Evolutionary conservation across 2,888 invertebrate species (phyloP), one percentile per base, ranked within the genome.

Genomic region (Nasonovia ribisnigri): DNA sequence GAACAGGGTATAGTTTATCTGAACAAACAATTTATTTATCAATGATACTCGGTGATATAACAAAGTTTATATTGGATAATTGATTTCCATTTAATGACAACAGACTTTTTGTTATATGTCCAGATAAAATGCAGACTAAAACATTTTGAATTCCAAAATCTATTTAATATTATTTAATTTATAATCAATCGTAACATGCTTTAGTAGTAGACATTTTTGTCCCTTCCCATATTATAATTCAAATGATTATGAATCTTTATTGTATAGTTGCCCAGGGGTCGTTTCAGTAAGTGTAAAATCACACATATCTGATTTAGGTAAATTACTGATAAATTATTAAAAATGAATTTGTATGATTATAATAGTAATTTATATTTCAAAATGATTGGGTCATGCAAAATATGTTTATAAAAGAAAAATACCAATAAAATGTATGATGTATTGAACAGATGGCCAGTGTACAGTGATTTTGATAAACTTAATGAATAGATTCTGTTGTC

Each of bases 251-350:
- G 97, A 97, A 95, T 98, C 98, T 95, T 98, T 13, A 48, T 36
- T 96, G 95, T 97, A 98, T 96, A 98, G 98, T 95, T 97, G 98
- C 95, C 97, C 97, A 0, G 98, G 98, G 95, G 98, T 98, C 0
- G 97, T 96, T 95, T 98, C 97, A 77, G 97, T 97, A 94, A 98
- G 97, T 0, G 97, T 97, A 98, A 95, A 42, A 98, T 95, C 89
- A 97, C 96, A 97, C 6, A 97, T 97, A 95, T 98, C 98, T 1
- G 96, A 95, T 20, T 97, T 97, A 96, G 36, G 42, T 98, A 97
- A 95, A 97, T 96, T 43, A 98, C 97, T 0, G 98, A 97, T 98
- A 98, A 95, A 98, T 97, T 96, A 98, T 98, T 95, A 98, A 96
- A 95, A 97, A 97, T 0, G 98, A 97, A 96, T 98, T 98, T 24